A percentile compares a stretch with the other conserved stretches of the same genome.
These are phyloP conservation scores for Palaemon carinicauda DNA, from an alignment of 1,140 invertebrate genomes.

Conservation along the genomic window DNA sequence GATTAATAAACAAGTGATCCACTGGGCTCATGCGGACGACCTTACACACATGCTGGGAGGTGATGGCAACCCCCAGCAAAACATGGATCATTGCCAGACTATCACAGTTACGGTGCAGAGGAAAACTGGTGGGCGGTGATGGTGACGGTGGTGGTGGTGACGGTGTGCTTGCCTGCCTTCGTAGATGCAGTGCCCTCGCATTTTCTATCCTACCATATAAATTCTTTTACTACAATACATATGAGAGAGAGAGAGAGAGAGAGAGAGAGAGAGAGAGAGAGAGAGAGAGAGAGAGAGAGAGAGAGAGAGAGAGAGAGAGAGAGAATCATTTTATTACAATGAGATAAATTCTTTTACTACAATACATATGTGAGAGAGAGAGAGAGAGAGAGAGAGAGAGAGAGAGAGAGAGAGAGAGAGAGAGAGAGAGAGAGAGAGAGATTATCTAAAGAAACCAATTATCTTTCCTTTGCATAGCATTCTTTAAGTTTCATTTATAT, in stretches of 20 bases:
- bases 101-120: conserved; percentile 40
- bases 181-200: neutral
- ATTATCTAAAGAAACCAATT: no score
- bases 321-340: no score
- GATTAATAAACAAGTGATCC: neutral
- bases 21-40: neutral
- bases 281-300: neutral
- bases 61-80: neutral
- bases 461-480: no score
- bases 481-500: no score
- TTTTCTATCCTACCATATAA: neutral
- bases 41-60: neutral
- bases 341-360: no score
- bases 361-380: no score
- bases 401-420: neutral
- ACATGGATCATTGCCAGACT: conserved; percentile 40
- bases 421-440: no score
- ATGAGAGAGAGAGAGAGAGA: neutral
- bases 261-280: neutral
- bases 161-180: conserved; percentile 6
- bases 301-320: neutral
- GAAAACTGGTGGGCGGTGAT: conserved; percentile 9
- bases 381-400: neutral
- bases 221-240: neutral
- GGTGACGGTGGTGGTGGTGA: conserved; percentile 18